Evolutionary conservation across 2,113 vertebrate species (phyloP).

Genomic region (Rhinolophus ferrumequinum): DNA sequence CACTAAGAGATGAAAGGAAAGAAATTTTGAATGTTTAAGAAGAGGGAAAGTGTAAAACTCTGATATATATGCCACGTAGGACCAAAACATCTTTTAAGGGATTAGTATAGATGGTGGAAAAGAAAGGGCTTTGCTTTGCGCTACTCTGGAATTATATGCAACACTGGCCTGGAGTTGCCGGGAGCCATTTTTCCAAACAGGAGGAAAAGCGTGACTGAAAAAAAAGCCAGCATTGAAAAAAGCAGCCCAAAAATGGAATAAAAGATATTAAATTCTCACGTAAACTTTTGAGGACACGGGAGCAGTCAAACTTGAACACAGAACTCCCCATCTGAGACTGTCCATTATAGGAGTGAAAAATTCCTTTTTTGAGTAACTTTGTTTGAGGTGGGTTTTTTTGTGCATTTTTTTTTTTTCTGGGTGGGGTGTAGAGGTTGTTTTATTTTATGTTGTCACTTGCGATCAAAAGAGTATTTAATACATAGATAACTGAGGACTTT

Average conservation of each 20-base stretch:
- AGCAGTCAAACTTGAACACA: background rate
- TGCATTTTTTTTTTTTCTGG: no score
- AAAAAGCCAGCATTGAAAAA: background rate
- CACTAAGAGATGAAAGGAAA: background rate
- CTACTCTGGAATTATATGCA: background rate
- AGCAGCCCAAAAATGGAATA: background rate
- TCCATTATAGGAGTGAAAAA: background rate
- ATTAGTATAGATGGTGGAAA: background rate
- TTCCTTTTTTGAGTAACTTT: background rate
- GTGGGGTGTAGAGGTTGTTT: no score
- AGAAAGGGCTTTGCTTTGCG: background rate
- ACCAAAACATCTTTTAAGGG: background rate
- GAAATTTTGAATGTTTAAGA: background rate
- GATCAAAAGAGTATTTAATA: background rate
- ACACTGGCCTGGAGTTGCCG: background rate
- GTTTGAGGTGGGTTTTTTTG: background rate
- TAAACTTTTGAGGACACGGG: background rate
- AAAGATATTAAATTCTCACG: background rate
- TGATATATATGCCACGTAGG: background rate
- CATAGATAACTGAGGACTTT: background rate
- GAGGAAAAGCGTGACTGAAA: background rate
- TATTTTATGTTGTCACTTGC: background rate
- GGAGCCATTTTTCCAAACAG: background rate
- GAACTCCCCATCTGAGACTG: background rate
- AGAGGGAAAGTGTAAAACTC: background rate